Conservation (phyloP, 2,888 invertebrate species). For the Platycheirus albimanus region DNA sequence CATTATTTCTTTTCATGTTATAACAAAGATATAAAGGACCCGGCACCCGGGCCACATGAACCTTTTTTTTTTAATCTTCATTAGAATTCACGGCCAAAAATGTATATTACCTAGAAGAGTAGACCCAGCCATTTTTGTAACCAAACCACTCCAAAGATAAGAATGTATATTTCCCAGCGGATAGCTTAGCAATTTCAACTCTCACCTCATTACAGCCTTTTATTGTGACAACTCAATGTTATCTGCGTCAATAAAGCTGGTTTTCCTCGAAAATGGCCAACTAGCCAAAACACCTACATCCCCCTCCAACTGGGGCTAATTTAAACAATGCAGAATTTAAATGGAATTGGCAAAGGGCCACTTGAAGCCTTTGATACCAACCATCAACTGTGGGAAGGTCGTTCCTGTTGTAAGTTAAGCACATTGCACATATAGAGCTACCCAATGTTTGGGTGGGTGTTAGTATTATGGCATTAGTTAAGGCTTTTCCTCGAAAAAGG, state of each 20-base stretch:
- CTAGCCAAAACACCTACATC: slow-evolving; percentile 27
- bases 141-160: slow-evolving; percentile 30
- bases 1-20: slow-evolving; percentile 13
- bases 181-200: slow-evolving; percentile 37
- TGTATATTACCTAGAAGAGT: neutral
- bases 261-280: slow-evolving; percentile 33
- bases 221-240: slow-evolving; percentile 51
- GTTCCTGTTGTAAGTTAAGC: slow-evolving; percentile 6
- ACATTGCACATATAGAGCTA: neutral
- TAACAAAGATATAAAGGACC: slow-evolving; percentile 12
- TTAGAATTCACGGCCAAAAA: slow-evolving; percentile 12
- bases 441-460: neutral
- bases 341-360: slow-evolving; percentile 65
- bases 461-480: neutral
- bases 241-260: slow-evolving; percentile 59
- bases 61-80: neutral
- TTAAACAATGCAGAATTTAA: slow-evolving; percentile 66
- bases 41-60: neutral
- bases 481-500: neutral
- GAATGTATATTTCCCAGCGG: slow-evolving; percentile 36
- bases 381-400: slow-evolving; percentile 43
- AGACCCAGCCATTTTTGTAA: neutral
- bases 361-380: slow-evolving; percentile 27
- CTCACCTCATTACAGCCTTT: slow-evolving; percentile 23
- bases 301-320: slow-evolving; percentile 5